Conservation (phyloP, 1,140 invertebrate genomes). For the Saccostrea glomerata region DNA sequence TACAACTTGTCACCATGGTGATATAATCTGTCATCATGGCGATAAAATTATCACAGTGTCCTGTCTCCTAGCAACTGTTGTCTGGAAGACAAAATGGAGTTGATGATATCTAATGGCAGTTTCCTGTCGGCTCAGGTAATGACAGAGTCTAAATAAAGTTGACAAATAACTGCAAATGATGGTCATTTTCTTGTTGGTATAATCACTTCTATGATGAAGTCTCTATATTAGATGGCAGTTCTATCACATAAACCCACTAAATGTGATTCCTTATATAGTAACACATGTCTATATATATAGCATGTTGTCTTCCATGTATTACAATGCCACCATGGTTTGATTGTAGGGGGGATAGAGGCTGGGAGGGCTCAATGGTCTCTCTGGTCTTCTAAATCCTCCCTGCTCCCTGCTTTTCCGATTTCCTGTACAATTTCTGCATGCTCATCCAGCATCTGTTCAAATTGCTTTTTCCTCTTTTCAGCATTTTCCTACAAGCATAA, state of each 20-base stretch:
- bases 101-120: conserved; percentile 30
- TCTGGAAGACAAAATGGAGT: conserved; percentile 28
- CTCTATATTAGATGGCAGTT: not conserved
- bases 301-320: not conserved
- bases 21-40: conserved; percentile 13
- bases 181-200: not conserved
- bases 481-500: conserved; percentile 65
- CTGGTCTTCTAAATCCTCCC: conserved; percentile 46
- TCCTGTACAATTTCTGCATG: conserved; percentile 73
- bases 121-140: conserved; percentile 5
- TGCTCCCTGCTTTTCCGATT: conserved; percentile 62
- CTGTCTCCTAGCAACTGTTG: conserved; percentile 28
- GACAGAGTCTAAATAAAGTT: conserved; percentile 3
- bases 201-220: not conserved
- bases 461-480: conserved; percentile 67
- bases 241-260: not conserved
- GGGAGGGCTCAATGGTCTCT: conserved; percentile 52
- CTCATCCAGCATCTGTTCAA: conserved; percentile 71
- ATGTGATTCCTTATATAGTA: not conserved
- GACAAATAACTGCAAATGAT: not conserved
- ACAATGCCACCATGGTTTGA: not conserved
- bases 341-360: not conserved
- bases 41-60: conserved; percentile 21
- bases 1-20: conserved; percentile 2
- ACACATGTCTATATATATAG: not conserved